Conservation (phyloP, 1,140 invertebrate genomes). For the Zaprionus ghesquierei region DNA sequence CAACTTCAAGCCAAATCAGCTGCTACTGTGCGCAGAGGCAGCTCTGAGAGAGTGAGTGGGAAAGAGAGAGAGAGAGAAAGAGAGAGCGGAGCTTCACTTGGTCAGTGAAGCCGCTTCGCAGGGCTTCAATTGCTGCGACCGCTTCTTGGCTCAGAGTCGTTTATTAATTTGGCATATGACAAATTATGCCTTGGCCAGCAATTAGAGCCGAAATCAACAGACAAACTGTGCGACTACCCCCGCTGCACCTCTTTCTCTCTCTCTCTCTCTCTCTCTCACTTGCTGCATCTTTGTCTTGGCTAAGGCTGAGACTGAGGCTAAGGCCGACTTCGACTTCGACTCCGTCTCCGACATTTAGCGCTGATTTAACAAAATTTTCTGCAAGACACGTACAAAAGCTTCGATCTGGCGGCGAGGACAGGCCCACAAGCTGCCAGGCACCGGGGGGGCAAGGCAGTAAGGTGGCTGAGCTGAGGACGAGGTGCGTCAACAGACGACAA, state of each 20-base stretch:
- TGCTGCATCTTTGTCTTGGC: neutral
- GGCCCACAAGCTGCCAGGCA: neutral
- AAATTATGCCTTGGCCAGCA: constrained; percentile 77
- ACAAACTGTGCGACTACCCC: constrained; percentile 48
- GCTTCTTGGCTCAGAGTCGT: constrained; percentile 28
- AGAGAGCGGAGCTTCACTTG: neutral
- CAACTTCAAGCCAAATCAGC: constrained; percentile 68
- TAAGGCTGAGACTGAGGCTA: neutral
- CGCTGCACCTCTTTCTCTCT: neutral
- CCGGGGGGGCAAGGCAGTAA: neutral
- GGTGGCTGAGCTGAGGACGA: constrained; percentile 24
- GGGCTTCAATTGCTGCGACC: neutral
- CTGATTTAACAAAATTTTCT: constrained; percentile 76
- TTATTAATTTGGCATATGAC: constrained; percentile 80
- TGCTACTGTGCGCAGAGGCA: constrained; percentile 55
- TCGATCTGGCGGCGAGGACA: constrained; percentile 44
- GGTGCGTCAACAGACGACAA: constrained; percentile 75
- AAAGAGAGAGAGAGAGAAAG: neutral
- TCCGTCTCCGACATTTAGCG: constrained; percentile 42
- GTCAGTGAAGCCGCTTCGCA: neutral
- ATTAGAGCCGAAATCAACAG: constrained; percentile 65
- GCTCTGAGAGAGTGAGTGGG: neutral
- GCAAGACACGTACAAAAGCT: constrained; percentile 70
- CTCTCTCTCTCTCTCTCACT: neutral
- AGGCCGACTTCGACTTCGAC: constrained; percentile 6